Base-by-base conservation (phyloP, 2,113 vertebrate species). In the Acanthochromis polyacanthus region DNA sequence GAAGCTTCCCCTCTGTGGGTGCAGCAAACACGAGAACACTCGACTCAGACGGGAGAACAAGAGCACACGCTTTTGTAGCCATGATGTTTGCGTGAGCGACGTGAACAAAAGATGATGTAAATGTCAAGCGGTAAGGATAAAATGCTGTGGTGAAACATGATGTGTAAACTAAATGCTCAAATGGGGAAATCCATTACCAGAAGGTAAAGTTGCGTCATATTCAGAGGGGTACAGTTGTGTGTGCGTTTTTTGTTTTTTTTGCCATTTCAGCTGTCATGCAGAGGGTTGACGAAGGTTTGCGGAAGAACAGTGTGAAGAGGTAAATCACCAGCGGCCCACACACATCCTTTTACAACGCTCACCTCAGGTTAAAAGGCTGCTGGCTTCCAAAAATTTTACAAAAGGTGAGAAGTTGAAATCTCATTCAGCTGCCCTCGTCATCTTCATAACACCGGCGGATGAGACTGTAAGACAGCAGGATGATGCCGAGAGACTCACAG, bases 111-210 rank as follows among this genome's bases (percentile, higher is more conserved):
- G 16, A 68, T 58, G 7, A 36, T 30, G 52, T 61, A 82, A 84
- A 88, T 75, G 84, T 83, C 77, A 83, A 84, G 63, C 22, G 84
- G 81, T 78, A 63, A 70, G 52, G 62, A 78, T 5, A n/a, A 22
- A 20, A 17, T 38, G 50, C 22, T 76, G 72, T 38, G 67, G 71
- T 79, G 66, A 48, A 50, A 3, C 56, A 71, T 83, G 80, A 85
- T 60, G 55, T 77, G 83, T 81, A 83, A 83, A 67, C 83, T 71
- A 74, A 71, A 84, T 0, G 20, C n/a, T 75, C 15, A 57, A 25
- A 65, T 23, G 76, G 89, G 89, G 75, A 85, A 88, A 56, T 76
- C 77, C 86, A 81, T 59, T 20, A 9, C 0, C 10, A 78, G 7
- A 46, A 43, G 25, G 36, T 1, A 25, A 25, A 20, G 36, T 15